Evolutionary conservation across 2,888 invertebrate species (phyloP), one percentile per base, ranked within the genome.

Genomic region (Dinocampus coccinellae): DNA sequence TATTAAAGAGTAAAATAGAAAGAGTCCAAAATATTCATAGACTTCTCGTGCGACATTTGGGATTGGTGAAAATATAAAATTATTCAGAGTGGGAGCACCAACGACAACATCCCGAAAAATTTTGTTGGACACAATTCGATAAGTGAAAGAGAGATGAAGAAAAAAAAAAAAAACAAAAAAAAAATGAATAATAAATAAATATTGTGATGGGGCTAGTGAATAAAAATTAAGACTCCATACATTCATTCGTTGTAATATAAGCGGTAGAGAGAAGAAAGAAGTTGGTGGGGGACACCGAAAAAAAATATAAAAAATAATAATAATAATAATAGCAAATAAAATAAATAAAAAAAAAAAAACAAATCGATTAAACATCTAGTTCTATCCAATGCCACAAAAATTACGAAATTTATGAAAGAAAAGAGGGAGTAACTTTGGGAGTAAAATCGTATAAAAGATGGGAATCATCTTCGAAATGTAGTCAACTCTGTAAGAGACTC

Each of bases 361-460:
- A 74, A 71, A 73, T 82, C 78, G 80, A 84, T 84, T 82, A 81
- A 84, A 82, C 82, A 83, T 85, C 85, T 85, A 85, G 86, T 85
- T 84, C 84, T 84, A 57, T n/a, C 81, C 86, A 86, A 86, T 86
- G 86, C 84, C 86, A 85, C 78, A 73, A 75, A 65, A 75, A 82
- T 85, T 85, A 79, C 79, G 84, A 85, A 84, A 85, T 78, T 34
- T 42, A 73, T 74, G 72, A 81, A 81, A 76, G 81, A 83, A 82
- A 82, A 79, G 77, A 77, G 47, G 47, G 47, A n/a, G 47, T 47
- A n/a, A 47, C 16, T 47, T 47, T 7, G 47, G 47, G 16, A 47
- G 16, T 78, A 78, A 72, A 77, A 70, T 78, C 72, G 83, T 87
- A 87, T 87, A 87, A 87, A 87, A 87, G 85, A 79, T 85, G 80